These are phyloP conservation scores for Drosophila formosana DNA, from an alignment of 2,888 invertebrate genomes.

Conservation along the genomic window DNA sequence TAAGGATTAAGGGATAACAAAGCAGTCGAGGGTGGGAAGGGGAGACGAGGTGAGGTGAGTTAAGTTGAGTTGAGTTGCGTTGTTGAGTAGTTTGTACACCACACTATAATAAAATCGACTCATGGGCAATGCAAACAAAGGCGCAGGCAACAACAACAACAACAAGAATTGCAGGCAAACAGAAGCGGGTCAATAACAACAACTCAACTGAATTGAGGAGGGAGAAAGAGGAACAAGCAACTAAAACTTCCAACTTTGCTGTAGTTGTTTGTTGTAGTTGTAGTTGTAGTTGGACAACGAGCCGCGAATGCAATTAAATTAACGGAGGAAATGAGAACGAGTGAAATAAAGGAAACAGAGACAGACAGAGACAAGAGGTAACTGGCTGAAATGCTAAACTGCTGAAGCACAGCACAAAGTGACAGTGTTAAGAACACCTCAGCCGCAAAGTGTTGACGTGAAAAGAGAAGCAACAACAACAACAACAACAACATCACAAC, in stretches of 20 bases:
- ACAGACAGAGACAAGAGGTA: background rate
- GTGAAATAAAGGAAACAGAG: slow-evolving; percentile 8
- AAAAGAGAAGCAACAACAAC: slow-evolving; percentile 8
- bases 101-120: slow-evolving; percentile 39
- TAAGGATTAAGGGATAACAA: slow-evolving; percentile 60
- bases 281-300: no score
- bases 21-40: background rate
- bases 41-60: background rate
- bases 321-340: slow-evolving; percentile 22
- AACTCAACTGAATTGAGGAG: background rate
- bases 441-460: slow-evolving; percentile 27
- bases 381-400: slow-evolving; percentile 22
- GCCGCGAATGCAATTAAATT: slow-evolving; percentile 26
- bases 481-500: background rate
- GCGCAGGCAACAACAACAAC: slow-evolving; percentile 5
- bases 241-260: slow-evolving; percentile 1
- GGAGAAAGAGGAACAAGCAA: background rate
- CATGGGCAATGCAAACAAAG: slow-evolving; percentile 34
- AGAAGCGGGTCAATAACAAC: slow-evolving; percentile 23
- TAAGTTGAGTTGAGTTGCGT: background rate
- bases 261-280: background rate
- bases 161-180: slow-evolving; percentile 14
- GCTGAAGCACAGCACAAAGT: slow-evolving; percentile 9
- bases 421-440: slow-evolving; percentile 11
- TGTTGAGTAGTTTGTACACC: background rate